Base-by-base conservation (phyloP, 1,140 invertebrate species). In the Drosophila pectinifera region DNA sequence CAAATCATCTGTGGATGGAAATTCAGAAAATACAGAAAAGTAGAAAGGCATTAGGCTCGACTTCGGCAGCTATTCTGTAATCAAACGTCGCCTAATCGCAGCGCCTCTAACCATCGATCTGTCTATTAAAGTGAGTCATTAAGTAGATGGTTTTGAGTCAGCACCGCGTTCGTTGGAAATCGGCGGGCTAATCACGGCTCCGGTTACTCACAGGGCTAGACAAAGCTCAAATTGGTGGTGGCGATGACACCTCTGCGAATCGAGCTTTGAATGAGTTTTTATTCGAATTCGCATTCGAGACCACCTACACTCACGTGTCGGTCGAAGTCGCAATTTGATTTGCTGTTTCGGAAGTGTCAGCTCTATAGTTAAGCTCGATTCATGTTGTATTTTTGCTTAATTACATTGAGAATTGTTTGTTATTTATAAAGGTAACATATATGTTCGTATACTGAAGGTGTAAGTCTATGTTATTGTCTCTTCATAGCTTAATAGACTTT, bases 111-210 rank as follows among this genome's bases (percentile, higher is more conserved):
- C 54, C 31, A 38, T 70, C 53, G 70, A 80, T 68, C 55, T 59
- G 45, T 45, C 78, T 61, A 80, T 70, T 84, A 41, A 56, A 63
- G 64, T 84, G 81, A 84, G 41, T 84, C 80, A 84, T 54, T 80
- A 49, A 16, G 48, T 76, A 53, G 49, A 65, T 67, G 31, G 13
- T 54, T 73, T 83, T 83, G 80, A 83, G 65, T 83, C 80, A 83
- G 80, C 80, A 46, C 22, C 24, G 22, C 45, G 38, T 84, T 83
- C 76, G 63, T 48, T 72, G 70, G 80, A 84, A 83, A 57, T 46
- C 73, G 10, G n/a, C 48, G 69, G 70, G 70, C 75, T 75, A 78
- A 83, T 83, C 73, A 70, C 49, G 51, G 56, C 51, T 54, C 28
- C 38, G 51, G 56, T 54, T 84, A 83, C 55, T 84, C 76, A 80